A percentile compares a stretch with the other conserved stretches of the same genome.
phyloP scores from a whole-genome alignment of 2,797 vertebrate species.

The Caiman crocodilus region DNA sequence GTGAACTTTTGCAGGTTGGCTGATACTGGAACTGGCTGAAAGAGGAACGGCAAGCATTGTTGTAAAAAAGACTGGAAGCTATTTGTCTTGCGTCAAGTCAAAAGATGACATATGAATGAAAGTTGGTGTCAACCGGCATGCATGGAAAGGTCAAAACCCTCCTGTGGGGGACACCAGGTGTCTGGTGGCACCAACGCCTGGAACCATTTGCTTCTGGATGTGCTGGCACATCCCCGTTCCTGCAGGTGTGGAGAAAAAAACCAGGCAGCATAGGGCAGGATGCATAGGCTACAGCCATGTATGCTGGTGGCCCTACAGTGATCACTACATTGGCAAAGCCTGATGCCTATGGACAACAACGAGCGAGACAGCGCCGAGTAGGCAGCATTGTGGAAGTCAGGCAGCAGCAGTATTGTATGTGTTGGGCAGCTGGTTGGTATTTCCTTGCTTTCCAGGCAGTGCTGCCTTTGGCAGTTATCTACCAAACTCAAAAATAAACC shows the following conservation, averaged over 20 bases:
- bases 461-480: accelerated
- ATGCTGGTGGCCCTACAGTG: neutral
- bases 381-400: no score
- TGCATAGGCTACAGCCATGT: accelerated
- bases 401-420: no score
- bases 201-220: no score
- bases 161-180: no score
- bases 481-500: accelerated
- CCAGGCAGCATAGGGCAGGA: neutral
- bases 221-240: accelerated
- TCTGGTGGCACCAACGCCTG: no score
- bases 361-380: accelerated
- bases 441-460: accelerated
- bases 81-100: neutral
- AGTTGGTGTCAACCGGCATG: no score
- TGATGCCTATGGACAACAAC: accelerated
- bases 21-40: neutral
- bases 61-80: neutral
- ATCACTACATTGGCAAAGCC: accelerated
- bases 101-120: neutral
- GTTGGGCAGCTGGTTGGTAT: neutral
- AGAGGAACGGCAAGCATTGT: neutral
- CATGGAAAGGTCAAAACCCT: no score
- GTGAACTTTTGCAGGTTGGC: neutral
- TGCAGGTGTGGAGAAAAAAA: accelerated